A percentile compares a stretch with the other conserved stretches of the same genome.
phyloP scores from a whole-genome alignment of 2,888 invertebrate species.

The Mesochorus sp. region DNA sequence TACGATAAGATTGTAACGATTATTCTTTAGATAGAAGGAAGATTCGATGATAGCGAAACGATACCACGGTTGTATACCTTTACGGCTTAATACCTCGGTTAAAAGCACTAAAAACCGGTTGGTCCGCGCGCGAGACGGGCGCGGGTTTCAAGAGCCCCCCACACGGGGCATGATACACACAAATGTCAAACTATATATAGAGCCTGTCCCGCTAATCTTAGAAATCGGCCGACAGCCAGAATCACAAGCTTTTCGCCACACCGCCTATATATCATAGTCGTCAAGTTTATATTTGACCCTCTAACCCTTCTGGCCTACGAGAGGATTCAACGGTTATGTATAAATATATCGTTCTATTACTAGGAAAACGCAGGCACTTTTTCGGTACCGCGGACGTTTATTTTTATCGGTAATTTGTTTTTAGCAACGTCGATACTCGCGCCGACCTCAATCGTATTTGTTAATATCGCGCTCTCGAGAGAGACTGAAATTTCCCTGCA shows the following conservation, averaged over 20 bases:
- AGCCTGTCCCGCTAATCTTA: constrained; percentile 74
- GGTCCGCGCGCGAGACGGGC: constrained; percentile 30
- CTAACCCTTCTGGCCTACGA: constrained; percentile 49
- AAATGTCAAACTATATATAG: constrained; percentile 79
- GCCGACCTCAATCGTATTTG: no score
- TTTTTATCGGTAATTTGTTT: no score
- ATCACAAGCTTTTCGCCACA: constrained; percentile 66
- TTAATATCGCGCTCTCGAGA: no score
- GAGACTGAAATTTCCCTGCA: no score
- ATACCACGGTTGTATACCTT: not conserved
- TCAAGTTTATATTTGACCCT: constrained; percentile 58
- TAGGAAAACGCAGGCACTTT: no score
- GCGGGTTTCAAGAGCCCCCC: constrained; percentile 65
- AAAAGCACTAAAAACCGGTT: constrained; percentile 13
- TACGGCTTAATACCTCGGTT: not conserved
- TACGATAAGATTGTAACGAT: no score
- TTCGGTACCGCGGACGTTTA: no score
- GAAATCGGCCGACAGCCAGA: constrained; percentile 76
- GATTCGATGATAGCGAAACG: not conserved
- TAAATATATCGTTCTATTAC: constrained; percentile 18
- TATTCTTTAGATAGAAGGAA: no score
- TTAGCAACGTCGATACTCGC: no score
- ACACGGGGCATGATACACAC: constrained; percentile 50
- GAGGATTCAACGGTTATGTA: constrained; percentile 5
- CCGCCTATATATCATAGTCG: constrained; percentile 39